Evolutionary conservation across 2,797 vertebrate species (phyloP), one percentile per base, ranked within the genome.

Genomic region (Fratercula arctica): DNA sequence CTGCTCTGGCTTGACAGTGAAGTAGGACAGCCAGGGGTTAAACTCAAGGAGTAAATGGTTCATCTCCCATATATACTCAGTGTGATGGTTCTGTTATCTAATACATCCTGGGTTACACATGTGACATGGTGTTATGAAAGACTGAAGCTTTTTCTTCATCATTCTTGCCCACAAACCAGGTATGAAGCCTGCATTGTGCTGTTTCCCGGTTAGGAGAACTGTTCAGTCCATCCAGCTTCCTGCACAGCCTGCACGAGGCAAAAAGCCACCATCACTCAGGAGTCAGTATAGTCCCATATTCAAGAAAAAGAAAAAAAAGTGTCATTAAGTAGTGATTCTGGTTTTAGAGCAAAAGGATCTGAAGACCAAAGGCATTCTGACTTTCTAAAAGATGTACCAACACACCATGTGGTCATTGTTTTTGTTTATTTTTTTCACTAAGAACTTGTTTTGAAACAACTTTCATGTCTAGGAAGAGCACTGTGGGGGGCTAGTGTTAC

Each of bases 121-220:
- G 23, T 39, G 51, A 31, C 4, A 9, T 7, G 10, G 18, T 56
- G 15, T 50, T 87, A 54, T 14, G 60, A 53, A 82, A 76, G 48
- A 29, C n/a, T 10, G 57, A 67, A 77, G 63, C 41, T 4, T 75
- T 74, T 75, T 48, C 45, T 54, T 74, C 1, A 1, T 61, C 35
- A 31, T 50, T 68, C 41, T 73, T 80, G 23, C n/a, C 60, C 26
- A 9, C 17, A 46, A 74, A 45, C 31, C 56, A 46, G 39, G 11
- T 93, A 7, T 20, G 39, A 87, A 41, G 24, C 51, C 37, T 80
- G 31, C 11, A 3, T 51, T 53, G 45, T 24, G 29, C 23, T 29
- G 0, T 68, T 89, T 87, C 56, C 41, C 2, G 0, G 1, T 0
- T 61, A 48, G 24, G 37, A 76, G 37, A 82, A n/a, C 6, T 2